These are phyloP conservation scores for Clusia tigrina DNA, from an alignment of 2,888 invertebrate genomes.

Conservation along the genomic window DNA sequence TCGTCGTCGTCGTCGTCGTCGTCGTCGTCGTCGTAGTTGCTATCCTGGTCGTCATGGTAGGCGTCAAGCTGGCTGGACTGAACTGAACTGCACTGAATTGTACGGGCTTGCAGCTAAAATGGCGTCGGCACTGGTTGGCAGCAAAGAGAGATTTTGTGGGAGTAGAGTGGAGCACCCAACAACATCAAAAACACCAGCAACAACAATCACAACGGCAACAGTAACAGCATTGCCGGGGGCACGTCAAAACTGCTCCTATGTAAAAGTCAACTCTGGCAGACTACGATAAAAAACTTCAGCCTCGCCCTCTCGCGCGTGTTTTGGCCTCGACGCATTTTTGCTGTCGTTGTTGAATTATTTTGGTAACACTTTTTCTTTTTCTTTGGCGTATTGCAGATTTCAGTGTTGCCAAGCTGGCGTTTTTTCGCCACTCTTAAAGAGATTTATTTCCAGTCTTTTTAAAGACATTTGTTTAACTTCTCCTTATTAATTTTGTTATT, in stretches of 20 bases:
- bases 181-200: neutral
- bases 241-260: neutral
- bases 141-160: neutral
- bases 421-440: too few species aligned
- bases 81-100: too few species aligned
- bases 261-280: neutral
- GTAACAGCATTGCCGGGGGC: neutral
- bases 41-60: neutral
- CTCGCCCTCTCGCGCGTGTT: neutral
- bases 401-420: neutral
- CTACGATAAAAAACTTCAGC: neutral
- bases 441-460: too few species aligned
- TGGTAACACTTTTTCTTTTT: neutral
- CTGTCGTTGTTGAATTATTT: neutral
- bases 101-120: neutral
- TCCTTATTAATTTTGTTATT: too few species aligned
- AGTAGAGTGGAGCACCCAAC: neutral
- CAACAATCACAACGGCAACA: neutral
- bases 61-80: conserved; percentile 1
- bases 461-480: too few species aligned
- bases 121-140: neutral
- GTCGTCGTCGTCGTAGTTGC: too few species aligned
- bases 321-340: neutral
- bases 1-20: too few species aligned
- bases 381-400: neutral